A percentile compares a stretch with the other conserved stretches of the same genome.
Conservation (phyloP, 1,140 invertebrate genomes). For the Lepidurus couesii region DNA sequence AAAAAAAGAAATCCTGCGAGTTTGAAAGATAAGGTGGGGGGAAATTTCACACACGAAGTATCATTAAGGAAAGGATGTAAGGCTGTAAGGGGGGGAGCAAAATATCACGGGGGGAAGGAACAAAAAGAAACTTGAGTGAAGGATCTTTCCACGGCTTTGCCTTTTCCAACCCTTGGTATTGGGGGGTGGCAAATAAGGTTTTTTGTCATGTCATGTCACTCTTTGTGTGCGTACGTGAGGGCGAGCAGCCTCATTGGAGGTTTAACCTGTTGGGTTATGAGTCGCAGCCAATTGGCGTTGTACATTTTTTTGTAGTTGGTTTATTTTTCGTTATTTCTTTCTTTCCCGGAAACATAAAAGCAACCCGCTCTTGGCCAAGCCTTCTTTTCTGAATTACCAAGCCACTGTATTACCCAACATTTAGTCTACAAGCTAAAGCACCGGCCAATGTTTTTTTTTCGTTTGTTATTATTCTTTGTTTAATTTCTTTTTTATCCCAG, state of each 20-base stretch:
- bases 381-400: conserved; percentile 7
- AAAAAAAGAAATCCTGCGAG: neutral
- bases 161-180: conserved; percentile 22
- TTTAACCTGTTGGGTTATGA: conserved; percentile 16
- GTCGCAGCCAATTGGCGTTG: conserved; percentile 17
- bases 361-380: neutral
- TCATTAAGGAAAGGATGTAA: neutral
- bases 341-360: conserved; percentile 18
- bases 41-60: neutral
- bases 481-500: neutral
- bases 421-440: conserved; percentile 9
- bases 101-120: neutral
- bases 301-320: conserved; percentile 16
- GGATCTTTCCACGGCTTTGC: conserved; percentile 18
- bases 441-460: neutral
- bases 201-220: conserved; percentile 20
- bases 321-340: conserved; percentile 20
- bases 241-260: conserved; percentile 20
- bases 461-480: conserved; percentile 5
- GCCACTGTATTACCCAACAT: conserved; percentile 6
- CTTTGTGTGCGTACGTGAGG: conserved; percentile 20
- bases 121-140: neutral
- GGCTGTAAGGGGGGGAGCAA: neutral
- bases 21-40: too few species aligned
- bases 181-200: conserved; percentile 20